phyloP scores from a whole-genome alignment of 2,888 invertebrate genomes.

The Lithosia quadra region DNA sequence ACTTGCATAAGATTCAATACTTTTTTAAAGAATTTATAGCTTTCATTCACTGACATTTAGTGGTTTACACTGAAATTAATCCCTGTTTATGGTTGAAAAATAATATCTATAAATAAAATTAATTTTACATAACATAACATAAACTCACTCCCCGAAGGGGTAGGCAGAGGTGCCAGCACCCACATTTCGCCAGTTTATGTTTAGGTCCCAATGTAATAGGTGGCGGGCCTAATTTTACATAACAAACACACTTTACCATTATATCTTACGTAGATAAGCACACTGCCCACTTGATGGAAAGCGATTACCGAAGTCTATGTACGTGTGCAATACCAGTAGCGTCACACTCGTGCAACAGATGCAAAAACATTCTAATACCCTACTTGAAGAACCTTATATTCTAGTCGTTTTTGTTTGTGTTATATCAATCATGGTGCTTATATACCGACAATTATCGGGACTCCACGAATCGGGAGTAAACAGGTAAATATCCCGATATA shows the following conservation, averaged over 20 bases:
- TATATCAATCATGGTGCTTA: no score
- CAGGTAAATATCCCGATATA: not conserved
- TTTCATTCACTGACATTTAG: conserved; percentile 20
- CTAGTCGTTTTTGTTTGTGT: not conserved
- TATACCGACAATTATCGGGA: no score
- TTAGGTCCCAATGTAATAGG: no score
- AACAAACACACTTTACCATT: no score
- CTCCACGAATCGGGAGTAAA: no score
- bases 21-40: conserved; percentile 37
- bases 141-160: no score
- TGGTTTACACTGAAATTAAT: conserved; percentile 21
- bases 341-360: not conserved
- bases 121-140: not conserved
- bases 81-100: conserved; percentile 12
- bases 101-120: not conserved
- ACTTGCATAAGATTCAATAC: conserved; percentile 59
- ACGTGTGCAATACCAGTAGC: not conserved
- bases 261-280: no score
- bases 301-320: not conserved
- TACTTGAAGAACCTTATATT: not conserved
- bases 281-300: no score
- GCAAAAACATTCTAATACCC: not conserved
- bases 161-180: no score
- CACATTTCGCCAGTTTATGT: no score
- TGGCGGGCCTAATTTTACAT: no score